Evolutionary conservation across 2,888 invertebrate species (phyloP), one percentile per base, ranked within the genome.

Genomic region (Ennomos fuscantarius): DNA sequence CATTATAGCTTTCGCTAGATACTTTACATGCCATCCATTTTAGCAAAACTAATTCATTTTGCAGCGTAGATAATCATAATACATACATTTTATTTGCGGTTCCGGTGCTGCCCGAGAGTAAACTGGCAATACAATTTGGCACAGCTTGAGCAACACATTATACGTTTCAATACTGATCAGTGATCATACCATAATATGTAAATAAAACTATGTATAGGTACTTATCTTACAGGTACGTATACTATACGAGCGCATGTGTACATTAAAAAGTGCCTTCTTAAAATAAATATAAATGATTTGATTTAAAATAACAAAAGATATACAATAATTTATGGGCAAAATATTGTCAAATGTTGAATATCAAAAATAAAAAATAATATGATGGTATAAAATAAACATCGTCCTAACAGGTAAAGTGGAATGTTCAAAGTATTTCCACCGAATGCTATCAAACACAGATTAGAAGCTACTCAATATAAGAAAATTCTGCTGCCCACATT

Each of bases 131-230:
- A 60, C 46, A 52, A 49, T 61, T 70, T 70, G 69, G 69, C 70
- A 70, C 69, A 51, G 45, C 55, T 65, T 69, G 70, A 70, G 70
- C 70, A 67, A 60, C 55, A 45, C 40, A 45, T 58, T 42, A 61
- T 59, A 56, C 59, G 37, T 39, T 52, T 33, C 47, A 55, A 63
- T 59, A 57, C 55, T 55, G 50, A 48, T 55, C 15, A 49, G 6
- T 24, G 24, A 24, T 6, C 41, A 60, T n/a, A 43, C 48, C 15
- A 9, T 39, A 43, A 41, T 9, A 36, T 36, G 48, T 59, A 52
- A 43, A 51, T 59, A 49, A 47, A 59, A 50, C 45, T 52, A 60
- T 51, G 40, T 56, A 64, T 53, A 58, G 57, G 52, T 53, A 44
- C 48, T 60, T 39, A 61, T 59, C 61, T 61, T 64, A 64, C 62